Evolutionary conservation across 2,797 vertebrate genomes (phyloP), one percentile per base, ranked within the genome.

Genomic region (Lepilemur ruficaudatus): DNA sequence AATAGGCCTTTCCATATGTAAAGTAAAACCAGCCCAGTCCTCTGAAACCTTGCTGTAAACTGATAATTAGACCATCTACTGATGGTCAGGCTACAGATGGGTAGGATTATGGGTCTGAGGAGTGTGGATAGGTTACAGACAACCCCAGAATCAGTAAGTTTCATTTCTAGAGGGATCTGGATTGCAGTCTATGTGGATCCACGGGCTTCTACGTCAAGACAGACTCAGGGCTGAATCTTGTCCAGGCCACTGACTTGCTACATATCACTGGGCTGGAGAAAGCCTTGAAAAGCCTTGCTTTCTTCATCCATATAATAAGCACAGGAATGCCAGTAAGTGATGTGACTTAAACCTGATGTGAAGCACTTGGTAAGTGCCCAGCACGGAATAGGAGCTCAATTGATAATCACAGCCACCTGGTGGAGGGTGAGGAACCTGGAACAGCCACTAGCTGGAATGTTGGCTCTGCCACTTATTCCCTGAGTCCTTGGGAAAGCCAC

Each of bases 191-290:
- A 4, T 4, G 38, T 32, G 7, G 17, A 41, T 23, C 17, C 2
- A 13, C 41, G 7, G 70, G 67, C 12, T 35, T 93, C 59, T 20
- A 50, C 57, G 11, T 69, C 4, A 50, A 82, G 75, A 81, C 11
- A 48, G 75, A 72, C 25, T 11, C 0, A 41, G 20, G 28, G 35
- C 32, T 92, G 46, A 84, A 41, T 52, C 43, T 38, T n/a, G 61
- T 63, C 83, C 35, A 46, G 43, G 20, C 20, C 5, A 18, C 25
- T 23, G 23, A 28, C 48, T 3, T 17, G 30, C 30, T 52, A 7
- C 2, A 0, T 20, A 14, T 65, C 65, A 7, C 2, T 7, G 41
- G 70, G 43, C 30, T 15, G 18, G 22, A 32, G 0, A 23, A 65
- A 4, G 15, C n/a, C n/a, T n/a, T n/a, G n/a, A n/a, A n/a, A n/a